These are phyloP conservation scores for Corythornis cristatus DNA, from an alignment of 2,113 vertebrate species.

Conservation along the genomic window DNA sequence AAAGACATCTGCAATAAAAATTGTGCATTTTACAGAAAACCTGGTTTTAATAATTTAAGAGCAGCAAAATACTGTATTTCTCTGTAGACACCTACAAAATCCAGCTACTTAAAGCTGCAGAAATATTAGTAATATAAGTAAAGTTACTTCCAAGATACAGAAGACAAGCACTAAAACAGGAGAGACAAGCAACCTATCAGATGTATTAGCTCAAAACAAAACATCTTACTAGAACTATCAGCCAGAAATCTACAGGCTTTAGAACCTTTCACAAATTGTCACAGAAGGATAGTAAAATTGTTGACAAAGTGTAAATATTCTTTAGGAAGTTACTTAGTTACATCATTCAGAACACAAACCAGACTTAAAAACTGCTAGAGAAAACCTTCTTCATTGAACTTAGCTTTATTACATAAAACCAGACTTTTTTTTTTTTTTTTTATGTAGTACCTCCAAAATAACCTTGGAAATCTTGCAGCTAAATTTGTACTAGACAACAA, in stretches of 20 bases:
- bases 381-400: not conserved
- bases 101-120: not conserved
- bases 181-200: not conserved
- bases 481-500: not conserved
- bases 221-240: not conserved
- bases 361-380: not conserved
- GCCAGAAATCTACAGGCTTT: not conserved
- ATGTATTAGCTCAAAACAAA: not conserved
- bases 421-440: not conserved
- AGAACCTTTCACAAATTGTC: not conserved
- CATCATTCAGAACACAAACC: not conserved
- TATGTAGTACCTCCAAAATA: not conserved
- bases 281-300: not conserved
- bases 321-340: not conserved
- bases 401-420: not conserved
- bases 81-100: not conserved
- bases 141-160: not conserved
- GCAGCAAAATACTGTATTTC: not conserved
- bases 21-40: not conserved
- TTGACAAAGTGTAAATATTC: not conserved
- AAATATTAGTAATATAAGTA: not conserved
- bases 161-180: not conserved
- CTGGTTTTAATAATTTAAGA: not conserved
- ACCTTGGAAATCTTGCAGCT: not conserved
- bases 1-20: not conserved